phyloP scores from a whole-genome alignment of 2,888 invertebrate genomes.

The Calameuta pallipes region DNA sequence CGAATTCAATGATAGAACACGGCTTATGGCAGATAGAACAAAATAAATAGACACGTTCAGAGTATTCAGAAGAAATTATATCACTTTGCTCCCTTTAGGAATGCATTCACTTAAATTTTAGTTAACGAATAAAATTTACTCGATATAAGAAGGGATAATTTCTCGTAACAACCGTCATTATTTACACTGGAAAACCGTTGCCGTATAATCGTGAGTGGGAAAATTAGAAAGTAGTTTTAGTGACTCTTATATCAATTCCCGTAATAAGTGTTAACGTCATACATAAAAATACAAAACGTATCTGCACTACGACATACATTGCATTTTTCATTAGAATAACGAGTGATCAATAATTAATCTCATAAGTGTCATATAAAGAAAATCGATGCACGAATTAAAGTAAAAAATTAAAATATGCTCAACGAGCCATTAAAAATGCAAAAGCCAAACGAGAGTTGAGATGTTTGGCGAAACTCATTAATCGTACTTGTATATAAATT shows the following conservation, averaged over 20 bases:
- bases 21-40: not conserved
- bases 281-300: not conserved
- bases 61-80: not conserved
- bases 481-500: constrained; percentile 17
- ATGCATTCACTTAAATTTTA: not conserved
- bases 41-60: not conserved
- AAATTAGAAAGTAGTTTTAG: not conserved
- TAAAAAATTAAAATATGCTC: not conserved
- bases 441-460: not conserved
- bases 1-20: not conserved
- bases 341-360: not conserved
- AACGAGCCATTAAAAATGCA: not conserved
- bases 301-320: not conserved
- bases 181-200: not conserved
- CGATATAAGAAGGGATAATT: not conserved
- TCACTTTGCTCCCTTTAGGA: not conserved
- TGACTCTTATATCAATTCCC: not conserved
- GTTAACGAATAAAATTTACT: not conserved
- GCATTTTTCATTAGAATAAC: not conserved
- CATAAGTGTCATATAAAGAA: not conserved
- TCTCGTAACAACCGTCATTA: not conserved
- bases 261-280: not conserved
- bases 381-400: not conserved
- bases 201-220: not conserved
- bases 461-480: not conserved